Evolutionary conservation across 2,888 invertebrate species (phyloP).

Genomic region (Cataglyphis altisquamis): DNA sequence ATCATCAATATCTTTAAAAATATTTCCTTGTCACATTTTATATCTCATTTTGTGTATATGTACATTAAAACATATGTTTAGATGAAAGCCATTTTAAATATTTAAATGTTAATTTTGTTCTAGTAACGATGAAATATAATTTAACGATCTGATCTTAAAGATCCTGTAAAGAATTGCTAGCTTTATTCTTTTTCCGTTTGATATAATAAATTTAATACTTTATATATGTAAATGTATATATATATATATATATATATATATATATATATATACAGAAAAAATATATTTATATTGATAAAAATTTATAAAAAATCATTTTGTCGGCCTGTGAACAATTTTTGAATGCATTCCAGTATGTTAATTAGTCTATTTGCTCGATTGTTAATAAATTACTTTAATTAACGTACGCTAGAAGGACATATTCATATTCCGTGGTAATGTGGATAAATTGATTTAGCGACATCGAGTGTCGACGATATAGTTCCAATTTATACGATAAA

Average conservation of each 20-base stretch:
- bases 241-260: too few relatives aligned
- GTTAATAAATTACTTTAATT: conserved; percentile 15
- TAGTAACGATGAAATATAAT: not conserved
- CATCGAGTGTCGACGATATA: not conserved
- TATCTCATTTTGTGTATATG: not conserved
- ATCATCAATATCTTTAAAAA: too few relatives aligned
- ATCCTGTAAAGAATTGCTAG: not conserved
- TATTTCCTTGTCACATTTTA: too few relatives aligned
- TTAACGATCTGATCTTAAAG: not conserved
- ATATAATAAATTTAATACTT: not conserved
- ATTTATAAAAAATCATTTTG: not conserved
- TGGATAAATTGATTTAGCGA: not conserved
- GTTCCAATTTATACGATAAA: not conserved
- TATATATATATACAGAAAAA: too few relatives aligned
- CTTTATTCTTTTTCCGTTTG: not conserved
- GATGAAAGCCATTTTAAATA: not conserved
- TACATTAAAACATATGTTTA: not conserved
- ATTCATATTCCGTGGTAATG: not conserved
- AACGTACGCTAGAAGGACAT: not conserved
- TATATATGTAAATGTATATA: too few relatives aligned
- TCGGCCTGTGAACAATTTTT: not conserved
- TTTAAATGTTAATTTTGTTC: not conserved
- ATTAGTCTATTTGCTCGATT: not conserved
- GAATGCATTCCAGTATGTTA: not conserved
- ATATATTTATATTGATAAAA: not conserved